These are phyloP conservation scores for Macaria liturata DNA, from an alignment of 2,888 invertebrate genomes.

Conservation along the genomic window DNA sequence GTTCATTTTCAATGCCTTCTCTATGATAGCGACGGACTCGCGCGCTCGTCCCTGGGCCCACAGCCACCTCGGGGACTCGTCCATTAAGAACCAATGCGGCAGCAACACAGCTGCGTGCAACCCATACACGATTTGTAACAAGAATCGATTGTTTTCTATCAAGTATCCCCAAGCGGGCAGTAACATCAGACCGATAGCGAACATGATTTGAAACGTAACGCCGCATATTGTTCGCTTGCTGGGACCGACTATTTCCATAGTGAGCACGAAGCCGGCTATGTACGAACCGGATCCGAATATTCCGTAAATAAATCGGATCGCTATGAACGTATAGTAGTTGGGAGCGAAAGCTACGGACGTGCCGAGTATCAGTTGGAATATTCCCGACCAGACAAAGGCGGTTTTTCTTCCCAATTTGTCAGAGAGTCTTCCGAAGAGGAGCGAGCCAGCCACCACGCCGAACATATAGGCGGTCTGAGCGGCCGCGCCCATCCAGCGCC, in stretches of 20 bases:
- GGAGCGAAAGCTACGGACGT: conserved; percentile 89
- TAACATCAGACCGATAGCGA: conserved; percentile 91
- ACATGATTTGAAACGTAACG: conserved; percentile 90
- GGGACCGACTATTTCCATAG: conserved; percentile 93
- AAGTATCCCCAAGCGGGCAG: conserved; percentile 92
- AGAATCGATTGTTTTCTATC: conserved; percentile 86
- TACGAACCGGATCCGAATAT: conserved; percentile 92
- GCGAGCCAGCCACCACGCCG: conserved; percentile 91
- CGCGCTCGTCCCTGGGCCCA: conserved; percentile 91
- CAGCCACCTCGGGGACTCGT: conserved; percentile 94
- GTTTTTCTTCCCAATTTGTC: conserved; percentile 92
- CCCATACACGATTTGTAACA: conserved; percentile 90
- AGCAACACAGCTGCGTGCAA: conserved; percentile 88
- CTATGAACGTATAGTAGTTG: conserved; percentile 88
- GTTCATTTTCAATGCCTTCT: conserved; percentile 89
- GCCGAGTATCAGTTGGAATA: conserved; percentile 87
- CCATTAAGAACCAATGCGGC: conserved; percentile 93
- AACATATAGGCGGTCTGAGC: conserved; percentile 92
- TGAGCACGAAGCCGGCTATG: conserved; percentile 86
- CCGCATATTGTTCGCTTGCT: conserved; percentile 92
- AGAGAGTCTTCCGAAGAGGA: conserved; percentile 89
- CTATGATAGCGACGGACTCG: conserved; percentile 89
- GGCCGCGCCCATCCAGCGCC: conserved; percentile 91
- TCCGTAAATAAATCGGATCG: conserved; percentile 88
- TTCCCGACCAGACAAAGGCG: conserved; percentile 89